Conservation (phyloP, 2,797 vertebrate genomes). For the Poeciliopsis paucimaculata region DNA sequence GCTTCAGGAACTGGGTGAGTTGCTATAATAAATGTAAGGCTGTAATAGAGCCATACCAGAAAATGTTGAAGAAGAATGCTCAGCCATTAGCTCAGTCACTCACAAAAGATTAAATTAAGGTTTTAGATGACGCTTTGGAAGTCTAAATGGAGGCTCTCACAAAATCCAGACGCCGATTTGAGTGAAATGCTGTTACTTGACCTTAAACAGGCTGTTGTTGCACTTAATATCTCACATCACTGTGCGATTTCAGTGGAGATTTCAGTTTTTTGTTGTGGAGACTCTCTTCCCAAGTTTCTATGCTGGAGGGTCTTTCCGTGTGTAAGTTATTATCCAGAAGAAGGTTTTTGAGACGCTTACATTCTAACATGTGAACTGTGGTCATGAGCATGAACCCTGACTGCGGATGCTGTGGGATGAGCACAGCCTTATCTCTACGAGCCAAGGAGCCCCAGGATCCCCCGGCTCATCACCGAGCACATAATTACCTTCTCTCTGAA, state of each 20-base stretch:
- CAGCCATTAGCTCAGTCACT: neutral
- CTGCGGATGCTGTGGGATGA: slow-evolving; percentile 54
- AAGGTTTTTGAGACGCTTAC: slow-evolving; percentile 41
- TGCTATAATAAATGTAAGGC: neutral
- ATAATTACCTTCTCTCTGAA: slow-evolving; percentile 58
- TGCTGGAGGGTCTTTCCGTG: neutral
- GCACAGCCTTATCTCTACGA: slow-evolving; percentile 61
- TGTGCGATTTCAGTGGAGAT: neutral
- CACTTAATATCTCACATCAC: neutral
- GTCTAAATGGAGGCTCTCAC: neutral
- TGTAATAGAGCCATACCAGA: neutral
- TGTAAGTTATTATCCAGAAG: slow-evolving; percentile 12
- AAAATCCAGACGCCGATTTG: neutral
- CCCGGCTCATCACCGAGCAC: slow-evolving; percentile 63
- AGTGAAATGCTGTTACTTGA: neutral
- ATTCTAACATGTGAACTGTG: slow-evolving; percentile 41
- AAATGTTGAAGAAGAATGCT: neutral
- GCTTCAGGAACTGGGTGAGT: neutral
- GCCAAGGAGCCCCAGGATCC: slow-evolving; percentile 65
- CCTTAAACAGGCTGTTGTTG: neutral
- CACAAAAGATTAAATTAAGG: neutral
- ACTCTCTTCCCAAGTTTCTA: slow-evolving; percentile 1
- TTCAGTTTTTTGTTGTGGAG: neutral
- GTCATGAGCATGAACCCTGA: slow-evolving; percentile 40
- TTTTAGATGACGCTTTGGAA: neutral